Conservation (phyloP, 1,140 invertebrate genomes). For the Drusus annulatus region DNA sequence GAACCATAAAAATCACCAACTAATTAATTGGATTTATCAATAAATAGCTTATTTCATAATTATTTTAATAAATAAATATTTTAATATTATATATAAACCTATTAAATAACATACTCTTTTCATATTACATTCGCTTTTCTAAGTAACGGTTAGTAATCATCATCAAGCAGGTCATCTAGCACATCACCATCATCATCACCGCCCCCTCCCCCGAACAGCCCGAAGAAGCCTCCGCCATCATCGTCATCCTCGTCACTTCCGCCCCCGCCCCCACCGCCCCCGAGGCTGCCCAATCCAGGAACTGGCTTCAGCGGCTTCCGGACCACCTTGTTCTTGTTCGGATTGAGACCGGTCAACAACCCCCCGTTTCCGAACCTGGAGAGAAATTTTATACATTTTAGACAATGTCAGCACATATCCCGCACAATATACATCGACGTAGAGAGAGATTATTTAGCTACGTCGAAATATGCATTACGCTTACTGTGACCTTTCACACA, state of each 20-base stretch:
- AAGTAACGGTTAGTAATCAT: not conserved
- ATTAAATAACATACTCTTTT: too few relatives aligned
- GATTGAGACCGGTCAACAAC: slow-evolving; percentile 66
- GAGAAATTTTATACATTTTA: not conserved
- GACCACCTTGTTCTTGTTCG: slow-evolving; percentile 62
- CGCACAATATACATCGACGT: too few relatives aligned
- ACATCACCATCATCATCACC: slow-evolving; percentile 2
- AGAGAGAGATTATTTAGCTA: too few relatives aligned
- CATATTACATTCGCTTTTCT: too few relatives aligned
- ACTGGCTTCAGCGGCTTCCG: slow-evolving; percentile 55
- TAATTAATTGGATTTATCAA: not conserved
- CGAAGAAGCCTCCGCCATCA: slow-evolving; percentile 25
- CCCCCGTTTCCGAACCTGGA: slow-evolving; percentile 66
- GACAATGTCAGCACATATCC: too few relatives aligned
- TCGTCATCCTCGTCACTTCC: slow-evolving; percentile 58
- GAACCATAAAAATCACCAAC: not conserved
- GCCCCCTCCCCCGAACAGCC: slow-evolving; percentile 8
- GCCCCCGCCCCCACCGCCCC: slow-evolving; percentile 36
- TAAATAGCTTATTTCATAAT: not conserved
- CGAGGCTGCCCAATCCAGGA: slow-evolving; percentile 55
- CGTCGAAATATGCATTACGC: too few relatives aligned
- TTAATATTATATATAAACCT: too few relatives aligned
- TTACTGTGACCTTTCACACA: too few relatives aligned
- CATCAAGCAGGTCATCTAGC: not conserved
- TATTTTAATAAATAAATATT: not conserved